Base-by-base conservation (phyloP, 2,888 invertebrate species). In the Eristalinus sepulchralis region DNA sequence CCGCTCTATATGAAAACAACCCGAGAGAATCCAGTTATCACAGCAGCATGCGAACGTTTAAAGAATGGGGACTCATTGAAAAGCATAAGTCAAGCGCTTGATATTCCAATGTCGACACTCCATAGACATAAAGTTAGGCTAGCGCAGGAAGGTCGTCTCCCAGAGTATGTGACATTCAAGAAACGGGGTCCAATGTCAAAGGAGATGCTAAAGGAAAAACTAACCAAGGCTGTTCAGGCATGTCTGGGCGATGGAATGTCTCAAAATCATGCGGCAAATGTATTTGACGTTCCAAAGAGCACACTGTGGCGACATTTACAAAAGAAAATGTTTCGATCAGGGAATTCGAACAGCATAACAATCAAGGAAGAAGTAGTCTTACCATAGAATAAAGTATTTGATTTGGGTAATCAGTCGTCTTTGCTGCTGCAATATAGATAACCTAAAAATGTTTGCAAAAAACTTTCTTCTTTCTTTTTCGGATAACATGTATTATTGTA, bases 41-140 rank as follows among this genome's bases (percentile, higher is more conserved):
- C 90, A 1, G 89, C 90, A 20, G 92, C 92, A 0, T 91, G 91
- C 60, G 91, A 91, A 59, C 91, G 92, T 11, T 82, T 93, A 0
- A 91, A 91, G 72, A 90, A 85, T 5, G 92, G 92, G 0, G 92
- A 93, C 72, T 92, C 92, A 0, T 80, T 93, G 0, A 93, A 92
- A 81, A 92, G 90, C 84, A 92, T 92, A 27, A 92, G 92, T 53
- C 91, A 91, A 70, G 91, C 92, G 57, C 88, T 92, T 11, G 90
- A 91, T n/a, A 93, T 93, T 86, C 92, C 92, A n/a, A 92, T 93
- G 91, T 92, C 92, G 0, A 93, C 92, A 4, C 83, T 93, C 20
- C 92, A 93, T 83, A 89, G 92, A 0, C 92, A 93, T 66, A 93
- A 93, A 80, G 91, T 92, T 0, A 90, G 92, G 2, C 88, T 93